phyloP scores from a whole-genome alignment of 2,888 invertebrate species.

The Ormia ochracea region DNA sequence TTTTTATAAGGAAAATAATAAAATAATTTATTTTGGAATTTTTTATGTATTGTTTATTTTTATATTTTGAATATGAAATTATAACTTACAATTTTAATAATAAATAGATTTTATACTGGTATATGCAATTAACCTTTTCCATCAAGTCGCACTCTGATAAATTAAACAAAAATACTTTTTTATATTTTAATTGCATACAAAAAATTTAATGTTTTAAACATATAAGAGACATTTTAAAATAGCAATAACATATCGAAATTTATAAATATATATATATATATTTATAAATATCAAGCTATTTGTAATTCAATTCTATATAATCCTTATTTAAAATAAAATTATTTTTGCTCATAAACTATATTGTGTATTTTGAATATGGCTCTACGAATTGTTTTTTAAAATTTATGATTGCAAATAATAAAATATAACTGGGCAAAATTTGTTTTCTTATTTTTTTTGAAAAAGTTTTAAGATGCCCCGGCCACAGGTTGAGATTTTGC shows the following conservation, averaged over 20 bases:
- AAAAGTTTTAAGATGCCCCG: not conserved
- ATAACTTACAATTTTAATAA: slow-evolving; percentile 22
- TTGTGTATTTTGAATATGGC: slow-evolving; percentile 6
- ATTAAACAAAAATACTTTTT: slow-evolving; percentile 41
- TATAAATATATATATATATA: not conserved
- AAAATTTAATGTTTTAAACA: slow-evolving; percentile 17
- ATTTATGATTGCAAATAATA: not conserved
- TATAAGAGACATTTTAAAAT: not conserved
- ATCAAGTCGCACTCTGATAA: slow-evolving; percentile 20
- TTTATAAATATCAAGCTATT: slow-evolving; percentile 35
- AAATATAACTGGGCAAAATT: not conserved
- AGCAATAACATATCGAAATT: slow-evolving; percentile 27
- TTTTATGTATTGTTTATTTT: slow-evolving; percentile 20
- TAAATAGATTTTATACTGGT: slow-evolving; percentile 2
- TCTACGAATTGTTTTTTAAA: not conserved
- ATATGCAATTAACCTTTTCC: slow-evolving; percentile 3
- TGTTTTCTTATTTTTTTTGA: not conserved
- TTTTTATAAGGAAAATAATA: not conserved
- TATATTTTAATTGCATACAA: slow-evolving; percentile 5
- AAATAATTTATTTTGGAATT: not conserved
- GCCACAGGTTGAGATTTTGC: not conserved
- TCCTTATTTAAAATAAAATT: slow-evolving; percentile 16
- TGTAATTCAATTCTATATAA: slow-evolving; percentile 29
- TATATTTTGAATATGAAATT: slow-evolving; percentile 19
- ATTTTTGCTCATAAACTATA: not conserved